Percentiles rank a stretch among this genome's conserved stretches.
Evolutionary conservation across 2,113 vertebrate genomes (phyloP).

Genomic region (Oreochromis spilurus): DNA sequence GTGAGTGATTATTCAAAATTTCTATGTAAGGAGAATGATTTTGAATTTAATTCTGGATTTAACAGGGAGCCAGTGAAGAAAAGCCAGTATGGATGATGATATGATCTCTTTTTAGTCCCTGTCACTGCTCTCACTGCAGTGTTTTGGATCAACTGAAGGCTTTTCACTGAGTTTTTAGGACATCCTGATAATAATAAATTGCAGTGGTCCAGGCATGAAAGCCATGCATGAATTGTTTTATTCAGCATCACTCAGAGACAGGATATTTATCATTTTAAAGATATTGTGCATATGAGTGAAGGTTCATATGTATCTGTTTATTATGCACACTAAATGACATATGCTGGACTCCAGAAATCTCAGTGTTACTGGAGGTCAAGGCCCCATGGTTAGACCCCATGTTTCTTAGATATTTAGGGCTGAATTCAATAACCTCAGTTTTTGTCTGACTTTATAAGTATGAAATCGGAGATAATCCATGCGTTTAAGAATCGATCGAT

Average conservation of each 20-base stretch:
- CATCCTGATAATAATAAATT: background rate
- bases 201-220: background rate
- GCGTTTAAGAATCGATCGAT: fast-evolving
- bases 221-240: background rate
- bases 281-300: background rate
- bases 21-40: background rate
- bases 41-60: background rate
- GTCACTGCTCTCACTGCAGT: background rate
- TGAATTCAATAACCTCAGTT: background rate
- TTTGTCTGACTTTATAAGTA: background rate
- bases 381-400: background rate
- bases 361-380: background rate
- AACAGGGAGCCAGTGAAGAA: background rate
- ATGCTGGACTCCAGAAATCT: background rate
- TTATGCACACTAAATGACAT: background rate
- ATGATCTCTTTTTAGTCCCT: background rate
- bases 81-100: background rate
- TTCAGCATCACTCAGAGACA: background rate
- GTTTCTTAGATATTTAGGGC: background rate
- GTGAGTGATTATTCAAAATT: background rate
- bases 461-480: background rate
- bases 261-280: background rate
- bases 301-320: background rate
- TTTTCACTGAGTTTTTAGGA: background rate
- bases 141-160: background rate